A percentile compares a stretch with the other conserved stretches of the same genome.
phyloP scores from a whole-genome alignment of 2,797 vertebrate species.

The Pipistrellus nathusii region DNA sequence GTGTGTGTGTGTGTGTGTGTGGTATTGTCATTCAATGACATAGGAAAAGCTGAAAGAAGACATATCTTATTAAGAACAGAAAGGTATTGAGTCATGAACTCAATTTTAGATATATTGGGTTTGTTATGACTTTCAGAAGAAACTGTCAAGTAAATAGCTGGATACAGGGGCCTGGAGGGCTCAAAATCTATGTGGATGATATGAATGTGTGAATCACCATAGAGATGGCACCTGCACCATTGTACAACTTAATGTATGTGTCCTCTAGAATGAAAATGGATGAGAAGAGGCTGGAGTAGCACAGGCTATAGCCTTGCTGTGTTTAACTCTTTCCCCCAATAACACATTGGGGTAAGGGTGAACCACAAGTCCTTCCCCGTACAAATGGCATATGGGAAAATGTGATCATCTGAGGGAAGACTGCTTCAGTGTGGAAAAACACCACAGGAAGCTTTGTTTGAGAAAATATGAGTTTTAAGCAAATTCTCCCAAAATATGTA shows the following conservation, averaged over 20 bases:
- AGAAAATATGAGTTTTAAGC: not conserved
- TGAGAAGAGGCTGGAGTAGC: not conserved
- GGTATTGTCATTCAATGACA: not conserved
- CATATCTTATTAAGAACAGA: not conserved
- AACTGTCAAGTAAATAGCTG: not conserved
- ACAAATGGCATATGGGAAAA: not conserved
- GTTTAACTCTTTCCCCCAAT: not conserved
- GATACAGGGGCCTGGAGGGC: not conserved
- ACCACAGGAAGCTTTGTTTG: not conserved
- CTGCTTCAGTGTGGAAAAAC: not conserved
- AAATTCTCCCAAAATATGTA: not conserved
- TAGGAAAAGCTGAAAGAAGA: not conserved
- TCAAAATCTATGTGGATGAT: not conserved
- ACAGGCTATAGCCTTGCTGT: not conserved
- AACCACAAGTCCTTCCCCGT: not conserved
- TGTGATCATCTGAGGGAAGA: not conserved
- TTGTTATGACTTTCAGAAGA: not conserved
- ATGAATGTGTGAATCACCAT: not conserved
- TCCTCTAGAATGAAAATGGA: not conserved
- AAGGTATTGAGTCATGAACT: not conserved
- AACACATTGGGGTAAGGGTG: not conserved
- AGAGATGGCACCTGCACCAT: too few relatives aligned
- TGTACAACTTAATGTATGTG: not conserved
- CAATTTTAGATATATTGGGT: not conserved
- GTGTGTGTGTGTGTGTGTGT: not conserved